These are phyloP conservation scores for Sturnira hondurensis DNA, from an alignment of 2,113 vertebrate species.

Conservation along the genomic window DNA sequence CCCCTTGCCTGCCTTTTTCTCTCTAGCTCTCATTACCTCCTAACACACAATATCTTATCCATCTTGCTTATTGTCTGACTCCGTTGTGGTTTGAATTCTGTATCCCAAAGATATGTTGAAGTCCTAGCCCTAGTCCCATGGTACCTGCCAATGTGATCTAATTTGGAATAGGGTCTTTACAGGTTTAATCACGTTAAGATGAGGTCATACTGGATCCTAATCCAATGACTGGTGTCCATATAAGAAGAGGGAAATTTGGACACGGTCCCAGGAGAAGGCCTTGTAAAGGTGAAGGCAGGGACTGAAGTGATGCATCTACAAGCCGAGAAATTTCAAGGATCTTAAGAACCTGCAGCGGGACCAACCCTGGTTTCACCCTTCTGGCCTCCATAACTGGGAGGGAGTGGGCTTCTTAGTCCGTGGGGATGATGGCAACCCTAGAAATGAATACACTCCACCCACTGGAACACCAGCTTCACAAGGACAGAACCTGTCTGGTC, in stretches of 20 bases:
- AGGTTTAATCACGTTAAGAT: background rate
- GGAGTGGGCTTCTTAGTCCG: background rate
- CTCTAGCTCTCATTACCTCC: background rate
- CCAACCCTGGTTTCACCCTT: background rate
- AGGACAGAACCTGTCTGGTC: background rate
- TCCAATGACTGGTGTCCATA: background rate
- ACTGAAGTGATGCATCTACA: background rate
- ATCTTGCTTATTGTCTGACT: background rate
- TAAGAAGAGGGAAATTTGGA: background rate
- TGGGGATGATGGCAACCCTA: background rate
- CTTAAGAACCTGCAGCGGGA: background rate
- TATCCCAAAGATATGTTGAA: background rate
- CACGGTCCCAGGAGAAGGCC: background rate
- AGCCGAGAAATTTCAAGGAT: background rate
- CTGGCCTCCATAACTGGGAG: background rate
- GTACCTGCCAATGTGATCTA: background rate
- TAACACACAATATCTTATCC: background rate
- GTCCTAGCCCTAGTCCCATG: background rate
- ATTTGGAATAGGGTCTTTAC: background rate
- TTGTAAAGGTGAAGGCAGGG: background rate
- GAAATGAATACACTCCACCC: background rate
- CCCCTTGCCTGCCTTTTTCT: background rate
- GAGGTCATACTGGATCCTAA: background rate
- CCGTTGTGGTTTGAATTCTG: background rate
- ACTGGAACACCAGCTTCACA: background rate